phyloP scores from a whole-genome alignment of 2,888 invertebrate genomes.

The Trachelus iudaicus region DNA sequence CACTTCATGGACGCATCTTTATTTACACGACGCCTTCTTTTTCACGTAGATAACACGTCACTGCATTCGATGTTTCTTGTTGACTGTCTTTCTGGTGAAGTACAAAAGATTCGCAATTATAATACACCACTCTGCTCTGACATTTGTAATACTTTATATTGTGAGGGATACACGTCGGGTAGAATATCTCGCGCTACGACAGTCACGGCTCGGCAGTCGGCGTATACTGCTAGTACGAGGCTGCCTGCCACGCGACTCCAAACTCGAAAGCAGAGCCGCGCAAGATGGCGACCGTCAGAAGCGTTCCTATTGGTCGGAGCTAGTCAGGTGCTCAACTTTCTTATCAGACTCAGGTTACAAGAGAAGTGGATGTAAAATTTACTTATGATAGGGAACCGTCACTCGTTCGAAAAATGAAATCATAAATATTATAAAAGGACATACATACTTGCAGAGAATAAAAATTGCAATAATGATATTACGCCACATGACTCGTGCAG shows the following conservation, averaged over 20 bases:
- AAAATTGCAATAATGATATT: background rate
- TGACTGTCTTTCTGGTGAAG: background rate
- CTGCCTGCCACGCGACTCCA: slow-evolving; percentile 52
- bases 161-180: slow-evolving; percentile 8
- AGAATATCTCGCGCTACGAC: slow-evolving; percentile 30
- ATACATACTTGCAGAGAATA: background rate
- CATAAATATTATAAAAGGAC: background rate
- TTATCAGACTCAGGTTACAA: slow-evolving; percentile 7
- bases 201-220: slow-evolving; percentile 56
- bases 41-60: background rate
- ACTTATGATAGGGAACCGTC: background rate
- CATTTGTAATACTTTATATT: background rate
- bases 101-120: background rate
- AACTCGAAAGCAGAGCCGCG: slow-evolving; percentile 53
- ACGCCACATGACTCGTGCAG: background rate
- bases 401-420: background rate
- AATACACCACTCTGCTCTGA: background rate
- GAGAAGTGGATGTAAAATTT: background rate
- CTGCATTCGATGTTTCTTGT: background rate
- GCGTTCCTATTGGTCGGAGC: slow-evolving; percentile 39
- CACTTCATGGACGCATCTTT: background rate
- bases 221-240: slow-evolving; percentile 46
- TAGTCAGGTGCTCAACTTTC: slow-evolving; percentile 40
- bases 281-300: slow-evolving; percentile 53
- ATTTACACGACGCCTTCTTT: background rate